phyloP scores from a whole-genome alignment of 2,888 invertebrate genomes.

The Synanthedon formicaeformis region DNA sequence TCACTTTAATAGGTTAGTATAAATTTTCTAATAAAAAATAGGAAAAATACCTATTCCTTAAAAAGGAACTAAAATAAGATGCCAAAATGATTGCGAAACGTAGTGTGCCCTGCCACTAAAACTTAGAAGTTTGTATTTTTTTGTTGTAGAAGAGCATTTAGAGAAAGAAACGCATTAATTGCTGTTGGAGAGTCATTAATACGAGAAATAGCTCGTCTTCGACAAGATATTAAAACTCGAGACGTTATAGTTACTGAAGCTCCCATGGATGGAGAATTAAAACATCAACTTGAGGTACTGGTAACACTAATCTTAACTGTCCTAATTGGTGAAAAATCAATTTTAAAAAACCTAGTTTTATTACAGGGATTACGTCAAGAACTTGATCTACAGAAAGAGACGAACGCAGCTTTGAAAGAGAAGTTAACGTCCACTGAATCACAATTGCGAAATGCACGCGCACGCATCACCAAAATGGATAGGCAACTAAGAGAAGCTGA shows the following conservation, averaged over 20 bases:
- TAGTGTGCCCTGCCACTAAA: no score
- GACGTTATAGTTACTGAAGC: conserved; percentile 21
- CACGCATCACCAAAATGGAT: conserved; percentile 52
- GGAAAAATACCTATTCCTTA: no score
- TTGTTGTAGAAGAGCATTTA: conserved; percentile 33
- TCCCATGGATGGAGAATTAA: conserved; percentile 23
- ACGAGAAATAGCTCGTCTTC: conserved; percentile 43
- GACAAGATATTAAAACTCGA: conserved; percentile 38
- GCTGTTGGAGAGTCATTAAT: conserved; percentile 49
- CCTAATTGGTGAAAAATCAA: neutral
- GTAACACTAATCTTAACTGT: neutral
- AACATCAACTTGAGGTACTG: conserved; percentile 32
- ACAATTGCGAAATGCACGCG: conserved; percentile 44
- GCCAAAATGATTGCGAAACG: no score
- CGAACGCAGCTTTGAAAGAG: conserved; percentile 33
- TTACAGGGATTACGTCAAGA: conserved; percentile 32
- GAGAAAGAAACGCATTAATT: conserved; percentile 39
- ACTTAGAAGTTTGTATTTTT: neutral
- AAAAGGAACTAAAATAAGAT: neutral
- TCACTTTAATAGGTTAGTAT: no score
- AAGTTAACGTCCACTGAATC: conserved; percentile 40
- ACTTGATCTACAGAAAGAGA: conserved; percentile 42
- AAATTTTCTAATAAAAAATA: neutral
- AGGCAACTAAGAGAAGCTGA: conserved; percentile 56
- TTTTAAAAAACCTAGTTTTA: neutral